Base-by-base conservation (phyloP, 2,113 vertebrate genomes). In the Atractosteus spatula region DNA sequence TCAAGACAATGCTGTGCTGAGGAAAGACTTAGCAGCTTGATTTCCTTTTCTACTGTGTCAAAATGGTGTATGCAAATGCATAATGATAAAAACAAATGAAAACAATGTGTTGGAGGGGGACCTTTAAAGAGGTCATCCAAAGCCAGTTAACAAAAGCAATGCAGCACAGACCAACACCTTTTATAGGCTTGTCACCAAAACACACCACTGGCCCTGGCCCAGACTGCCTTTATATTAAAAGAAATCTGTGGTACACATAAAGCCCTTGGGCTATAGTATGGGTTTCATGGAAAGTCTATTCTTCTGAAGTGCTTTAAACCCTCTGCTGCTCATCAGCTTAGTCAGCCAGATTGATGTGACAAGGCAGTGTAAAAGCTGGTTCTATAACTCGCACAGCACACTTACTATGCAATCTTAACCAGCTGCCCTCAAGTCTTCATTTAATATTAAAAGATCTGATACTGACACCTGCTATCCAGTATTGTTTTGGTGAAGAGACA, bases 371-470 rank as follows among this genome's bases (percentile, higher is more conserved):
- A 54, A 59, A 47, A 43, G 43, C 45, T 64, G 44, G 62, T 11
- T 51, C 57, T 44, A 47, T 74, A 56, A 42, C 78, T 78, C 75
- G 78, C 71, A 76, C 41, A 59, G 75, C 74, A 66, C 82, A 79
- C 81, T 86, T 75, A 82, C 68, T 78, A 41, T 45, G 71, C 7
- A 41, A 66, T 47, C 13, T 8, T n/a, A 45, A 54, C 70, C 29
- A 12, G 42, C 66, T 69, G 69, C 62, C 44, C 56, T 56, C 7
- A 57, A 16, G 75, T 75, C 78, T 78, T 79, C 79, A 82, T 81
- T 80, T 74, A 77, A 64, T 70, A 77, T 81, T 78, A 66, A 79
- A 54, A 55, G 16, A 13, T 16, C 69, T 81, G 78, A 61, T 54
- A 78, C 66, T 74, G 83, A 81, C 78, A 77, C 68, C 73, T 16